Percentiles rank a stretch among this genome's conserved stretches.
Evolutionary conservation across 2,797 vertebrate genomes (phyloP).

Genomic region (Melanotaenia nigrans): DNA sequence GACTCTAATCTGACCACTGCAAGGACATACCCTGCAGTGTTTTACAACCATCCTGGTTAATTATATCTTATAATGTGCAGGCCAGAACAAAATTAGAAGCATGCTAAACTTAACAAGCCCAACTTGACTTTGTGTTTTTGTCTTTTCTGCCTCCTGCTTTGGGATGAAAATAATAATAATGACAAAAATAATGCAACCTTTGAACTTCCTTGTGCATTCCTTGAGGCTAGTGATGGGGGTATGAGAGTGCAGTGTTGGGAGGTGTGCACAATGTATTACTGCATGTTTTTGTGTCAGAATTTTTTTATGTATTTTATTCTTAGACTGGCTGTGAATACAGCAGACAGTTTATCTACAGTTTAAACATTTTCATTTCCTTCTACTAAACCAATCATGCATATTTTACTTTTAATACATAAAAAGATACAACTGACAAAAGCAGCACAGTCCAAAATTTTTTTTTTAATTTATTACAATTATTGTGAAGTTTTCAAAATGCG

Average conservation of each 20-base stretch:
- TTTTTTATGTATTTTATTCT: background rate
- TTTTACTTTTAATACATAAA: background rate
- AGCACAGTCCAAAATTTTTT: background rate
- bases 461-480: slow-evolving; percentile 3
- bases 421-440: background rate
- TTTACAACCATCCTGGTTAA: slow-evolving; percentile 71
- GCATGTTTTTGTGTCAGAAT: slow-evolving; percentile 15
- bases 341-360: background rate
- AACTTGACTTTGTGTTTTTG: slow-evolving; percentile 54
- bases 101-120: slow-evolving; percentile 47
- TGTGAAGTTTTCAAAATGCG: background rate
- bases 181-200: slow-evolving; percentile 61
- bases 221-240: slow-evolving; percentile 57
- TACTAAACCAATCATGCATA: too few species aligned
- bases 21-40: slow-evolving; percentile 77
- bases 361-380: too few species aligned
- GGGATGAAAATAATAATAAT: slow-evolving; percentile 15
- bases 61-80: slow-evolving; percentile 76
- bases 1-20: slow-evolving; percentile 68
- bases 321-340: background rate
- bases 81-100: slow-evolving; percentile 73
- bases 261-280: slow-evolving; percentile 27
- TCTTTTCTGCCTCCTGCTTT: slow-evolving; percentile 49
- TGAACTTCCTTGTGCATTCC: slow-evolving; percentile 67
- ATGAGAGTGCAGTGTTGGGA: slow-evolving; percentile 31